Evolutionary conservation across 2,888 invertebrate genomes (phyloP), one percentile per base, ranked within the genome.

Genomic region (Cosmia trapezina): DNA sequence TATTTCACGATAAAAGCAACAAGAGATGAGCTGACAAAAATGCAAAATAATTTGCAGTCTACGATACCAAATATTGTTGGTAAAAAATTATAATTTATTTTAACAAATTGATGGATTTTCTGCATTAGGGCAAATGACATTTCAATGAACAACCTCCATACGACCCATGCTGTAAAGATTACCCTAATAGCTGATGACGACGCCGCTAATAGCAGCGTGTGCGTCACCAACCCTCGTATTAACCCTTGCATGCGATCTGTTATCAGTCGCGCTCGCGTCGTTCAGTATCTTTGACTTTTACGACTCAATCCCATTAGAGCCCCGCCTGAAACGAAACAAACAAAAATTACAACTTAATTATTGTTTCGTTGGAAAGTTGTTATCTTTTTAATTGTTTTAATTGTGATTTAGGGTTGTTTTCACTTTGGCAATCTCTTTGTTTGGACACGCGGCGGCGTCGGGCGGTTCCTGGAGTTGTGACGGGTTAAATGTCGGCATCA

Each of bases 291-390:
- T 59, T 43, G 59, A 67, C 43, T 74, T 84, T 85, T 81, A 85
- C 85, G 74, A 81, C 76, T 83, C 81, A 86, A 86, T 86, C 83
- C 86, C 80, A 86, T 86, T 86, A 83, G 78, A 61, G 63, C 75
- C 68, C 70, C 83, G 86, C 83, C 88, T 86, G 85, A 86, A 89
- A 89, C 87, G 86, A 88, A 80, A 89, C 89, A 90, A 91, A 91
- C 90, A 91, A 92, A 91, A 92, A 91, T 91, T 88, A 89, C 91
- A 91, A 91, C 91, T 91, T 90, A 90, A 91, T 92, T 92, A 90
- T 89, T 87, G 88, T 85, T 84, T 81, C 85, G 78, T 76, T 77
- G 70, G 71, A 87, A 90, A 88, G 87, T 91, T 89, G 86, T 91
- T 90, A 90, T 92, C 90, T 91, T 89, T 89, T 90, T 92, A 91